Conservation (phyloP, 2,888 invertebrate species). For the Ptychoptera contaminata region DNA sequence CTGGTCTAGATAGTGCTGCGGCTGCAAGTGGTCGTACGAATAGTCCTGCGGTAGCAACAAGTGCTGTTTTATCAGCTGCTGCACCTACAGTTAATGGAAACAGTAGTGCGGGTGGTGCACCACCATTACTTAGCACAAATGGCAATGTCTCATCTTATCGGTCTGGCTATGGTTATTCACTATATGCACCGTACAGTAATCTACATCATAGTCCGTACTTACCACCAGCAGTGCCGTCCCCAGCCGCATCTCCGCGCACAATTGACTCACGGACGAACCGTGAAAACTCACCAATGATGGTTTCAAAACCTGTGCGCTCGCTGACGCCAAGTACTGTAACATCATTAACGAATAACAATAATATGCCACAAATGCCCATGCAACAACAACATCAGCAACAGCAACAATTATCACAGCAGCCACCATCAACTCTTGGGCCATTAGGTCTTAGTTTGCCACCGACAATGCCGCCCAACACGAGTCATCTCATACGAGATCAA, state of each 20-base stretch:
- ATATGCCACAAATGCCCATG: slow-evolving; percentile 14
- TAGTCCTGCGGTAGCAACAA: slow-evolving; percentile 24
- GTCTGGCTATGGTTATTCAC: slow-evolving; percentile 31
- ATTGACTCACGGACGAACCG: slow-evolving; percentile 31
- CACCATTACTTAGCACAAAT: slow-evolving; percentile 16
- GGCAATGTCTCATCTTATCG: slow-evolving; percentile 24
- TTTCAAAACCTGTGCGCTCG: slow-evolving; percentile 15
- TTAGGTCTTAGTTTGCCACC: slow-evolving; percentile 29
- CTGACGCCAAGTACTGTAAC: slow-evolving; percentile 13
- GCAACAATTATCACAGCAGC: slow-evolving; percentile 26
- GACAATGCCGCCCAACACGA: slow-evolving; percentile 36
- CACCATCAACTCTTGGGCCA: slow-evolving; percentile 14
- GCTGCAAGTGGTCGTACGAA: slow-evolving; percentile 32
- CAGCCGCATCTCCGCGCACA: slow-evolving; percentile 47
- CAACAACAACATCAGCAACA: slow-evolving; percentile 11
- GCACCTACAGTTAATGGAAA: slow-evolving; percentile 20
- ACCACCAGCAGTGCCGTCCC: slow-evolving; percentile 41
- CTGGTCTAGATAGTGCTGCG: slow-evolving; percentile 20
- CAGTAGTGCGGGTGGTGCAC: slow-evolving; percentile 18
- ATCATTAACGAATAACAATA: background rate
- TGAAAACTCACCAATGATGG: slow-evolving; percentile 17
- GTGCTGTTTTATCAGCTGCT: slow-evolving; percentile 16
- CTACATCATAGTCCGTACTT: slow-evolving; percentile 59
- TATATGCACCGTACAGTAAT: slow-evolving; percentile 66
- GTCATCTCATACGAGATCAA: slow-evolving; percentile 30